phyloP scores from a whole-genome alignment of 2,113 vertebrate species.

The Alligator mississippiensis region DNA sequence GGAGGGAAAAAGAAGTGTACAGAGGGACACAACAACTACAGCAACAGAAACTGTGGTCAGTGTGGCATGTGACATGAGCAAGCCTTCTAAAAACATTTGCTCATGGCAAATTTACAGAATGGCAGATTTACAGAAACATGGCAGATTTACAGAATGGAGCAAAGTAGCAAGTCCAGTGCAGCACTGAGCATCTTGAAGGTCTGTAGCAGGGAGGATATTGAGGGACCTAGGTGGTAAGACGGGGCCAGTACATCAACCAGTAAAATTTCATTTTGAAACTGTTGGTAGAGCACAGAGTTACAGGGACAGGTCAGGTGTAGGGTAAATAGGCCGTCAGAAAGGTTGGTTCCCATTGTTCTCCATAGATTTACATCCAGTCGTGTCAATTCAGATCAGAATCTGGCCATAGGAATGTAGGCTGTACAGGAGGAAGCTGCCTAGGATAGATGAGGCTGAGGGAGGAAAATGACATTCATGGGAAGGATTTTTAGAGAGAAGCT shows the following conservation, averaged over 20 bases:
- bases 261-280: no score
- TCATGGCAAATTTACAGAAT: no score
- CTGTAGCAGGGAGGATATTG: no score
- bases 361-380: not conserved
- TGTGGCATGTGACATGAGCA: not conserved
- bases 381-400: not conserved
- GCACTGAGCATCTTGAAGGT: not conserved
- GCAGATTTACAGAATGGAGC: no score
- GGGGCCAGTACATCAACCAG: no score
- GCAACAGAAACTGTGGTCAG: not conserved
- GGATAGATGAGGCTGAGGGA: no score
- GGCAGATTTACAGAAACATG: no score
- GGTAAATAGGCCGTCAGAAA: not conserved
- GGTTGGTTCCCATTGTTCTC: not conserved
- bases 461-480: no score
- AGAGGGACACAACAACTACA: not conserved
- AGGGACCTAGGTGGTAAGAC: no score
- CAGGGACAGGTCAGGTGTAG: not conserved
- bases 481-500: no score
- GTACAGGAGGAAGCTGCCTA: not conserved
- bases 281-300: not conserved
- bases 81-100: rapidly evolving
- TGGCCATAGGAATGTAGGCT: not conserved
- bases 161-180: not conserved
- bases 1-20: not conserved